phyloP scores from a whole-genome alignment of 2,113 vertebrate genomes.

The Rhinichthys klamathensis region DNA sequence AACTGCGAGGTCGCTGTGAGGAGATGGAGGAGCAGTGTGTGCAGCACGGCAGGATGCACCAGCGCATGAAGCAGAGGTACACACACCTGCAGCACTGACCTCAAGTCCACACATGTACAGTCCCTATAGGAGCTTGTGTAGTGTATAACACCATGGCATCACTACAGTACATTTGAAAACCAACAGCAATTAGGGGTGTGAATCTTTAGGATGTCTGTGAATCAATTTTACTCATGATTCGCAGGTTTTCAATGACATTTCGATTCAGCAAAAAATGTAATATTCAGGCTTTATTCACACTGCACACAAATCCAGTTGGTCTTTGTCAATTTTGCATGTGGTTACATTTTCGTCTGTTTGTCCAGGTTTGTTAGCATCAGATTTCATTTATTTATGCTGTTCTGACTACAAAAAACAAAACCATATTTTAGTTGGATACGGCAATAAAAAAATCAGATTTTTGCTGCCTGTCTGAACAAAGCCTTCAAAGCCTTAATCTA shows the following conservation, averaged over 20 bases:
- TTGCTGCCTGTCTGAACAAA: neutral
- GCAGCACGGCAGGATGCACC: slow-evolving; percentile 89
- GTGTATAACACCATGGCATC: neutral
- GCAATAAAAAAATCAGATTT: neutral
- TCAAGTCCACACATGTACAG: slow-evolving; percentile 9
- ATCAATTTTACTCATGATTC: neutral
- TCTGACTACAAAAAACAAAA: neutral
- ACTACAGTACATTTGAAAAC: neutral
- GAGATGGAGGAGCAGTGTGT: slow-evolving; percentile 90
- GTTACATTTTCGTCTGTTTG: neutral
- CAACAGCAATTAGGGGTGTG: neutral
- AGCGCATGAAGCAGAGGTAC: slow-evolving; percentile 92
- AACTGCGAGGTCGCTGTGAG: slow-evolving; percentile 81
- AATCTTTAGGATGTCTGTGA: neutral
- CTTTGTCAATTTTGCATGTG: neutral
- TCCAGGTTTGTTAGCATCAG: neutral
- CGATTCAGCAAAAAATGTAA: neutral
- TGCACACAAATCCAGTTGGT: neutral
- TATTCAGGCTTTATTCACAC: neutral
- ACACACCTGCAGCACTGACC: slow-evolving; percentile 16
- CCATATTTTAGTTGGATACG: neutral
- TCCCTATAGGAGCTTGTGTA: neutral
- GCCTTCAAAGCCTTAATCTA: too few species aligned
- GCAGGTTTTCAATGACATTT: neutral
- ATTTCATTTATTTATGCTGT: neutral